Conservation (phyloP, 2,888 invertebrate species). For the Stenodema calcarata region DNA sequence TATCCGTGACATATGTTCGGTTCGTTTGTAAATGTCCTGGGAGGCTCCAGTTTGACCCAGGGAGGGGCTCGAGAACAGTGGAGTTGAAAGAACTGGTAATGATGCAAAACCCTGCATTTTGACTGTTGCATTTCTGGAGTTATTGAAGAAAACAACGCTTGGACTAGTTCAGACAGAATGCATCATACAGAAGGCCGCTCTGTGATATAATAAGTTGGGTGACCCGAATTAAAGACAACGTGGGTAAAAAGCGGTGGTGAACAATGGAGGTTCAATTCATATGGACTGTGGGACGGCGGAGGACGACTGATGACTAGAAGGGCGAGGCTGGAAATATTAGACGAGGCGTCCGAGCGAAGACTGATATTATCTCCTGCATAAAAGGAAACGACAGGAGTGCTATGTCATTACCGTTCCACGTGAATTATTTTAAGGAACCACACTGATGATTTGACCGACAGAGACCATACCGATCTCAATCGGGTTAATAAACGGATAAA, state of each 20-base stretch:
- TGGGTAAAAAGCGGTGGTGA: slow-evolving; percentile 12
- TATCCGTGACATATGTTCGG: too few relatives aligned
- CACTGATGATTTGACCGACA: neutral
- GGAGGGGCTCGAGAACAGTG: too few relatives aligned
- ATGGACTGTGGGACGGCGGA: slow-evolving; percentile 16
- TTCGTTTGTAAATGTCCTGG: too few relatives aligned
- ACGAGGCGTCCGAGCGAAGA: slow-evolving; percentile 10
- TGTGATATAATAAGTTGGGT: neutral
- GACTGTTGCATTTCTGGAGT: too few relatives aligned
- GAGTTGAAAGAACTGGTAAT: too few relatives aligned
- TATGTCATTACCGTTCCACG: neutral
- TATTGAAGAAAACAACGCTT: too few relatives aligned
- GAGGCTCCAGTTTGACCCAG: too few relatives aligned
- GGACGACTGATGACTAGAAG: neutral
- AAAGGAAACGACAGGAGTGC: neutral
- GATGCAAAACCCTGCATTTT: too few relatives aligned
- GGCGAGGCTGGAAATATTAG: slow-evolving; percentile 16
- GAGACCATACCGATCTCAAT: too few relatives aligned
- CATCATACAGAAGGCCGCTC: too few relatives aligned
- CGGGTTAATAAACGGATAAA: too few relatives aligned
- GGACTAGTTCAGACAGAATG: too few relatives aligned
- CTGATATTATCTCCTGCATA: neutral
- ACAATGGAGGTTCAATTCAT: slow-evolving; percentile 27
- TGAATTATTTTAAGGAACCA: neutral
- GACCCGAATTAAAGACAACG: slow-evolving; percentile 25